phyloP scores from a whole-genome alignment of 2,113 vertebrate species.

The Rhabdomys dilectus region DNA sequence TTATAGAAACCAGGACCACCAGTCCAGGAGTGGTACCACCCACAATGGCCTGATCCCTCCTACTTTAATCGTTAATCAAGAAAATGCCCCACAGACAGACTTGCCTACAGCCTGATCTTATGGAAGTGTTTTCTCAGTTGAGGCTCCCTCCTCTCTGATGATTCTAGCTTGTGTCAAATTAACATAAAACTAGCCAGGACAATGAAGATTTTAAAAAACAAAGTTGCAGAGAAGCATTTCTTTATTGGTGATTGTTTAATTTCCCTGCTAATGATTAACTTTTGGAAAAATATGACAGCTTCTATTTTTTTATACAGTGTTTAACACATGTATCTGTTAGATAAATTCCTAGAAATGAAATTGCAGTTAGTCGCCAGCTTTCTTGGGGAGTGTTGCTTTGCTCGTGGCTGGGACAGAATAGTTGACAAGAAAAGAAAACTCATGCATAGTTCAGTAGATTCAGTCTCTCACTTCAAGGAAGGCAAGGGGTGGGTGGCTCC shows the following conservation, averaged over 20 bases:
- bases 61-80: not conserved
- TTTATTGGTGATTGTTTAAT: not conserved
- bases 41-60: not conserved
- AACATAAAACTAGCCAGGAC: not conserved
- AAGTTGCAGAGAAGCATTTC: not conserved
- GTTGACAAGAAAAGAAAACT: not conserved
- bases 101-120: not conserved
- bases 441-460: not conserved
- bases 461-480: not conserved
- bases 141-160: not conserved
- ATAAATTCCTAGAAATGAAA: not conserved
- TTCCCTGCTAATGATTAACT: conserved; percentile 6
- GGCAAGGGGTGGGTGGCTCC: not conserved
- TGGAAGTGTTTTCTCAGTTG: not conserved
- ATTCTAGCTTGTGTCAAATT: not conserved
- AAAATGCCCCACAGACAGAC: not conserved
- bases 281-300: not conserved
- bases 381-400: not conserved
- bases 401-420: not conserved
- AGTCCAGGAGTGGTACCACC: not conserved
- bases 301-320: not conserved
- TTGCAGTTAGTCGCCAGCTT: not conserved
- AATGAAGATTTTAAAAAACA: not conserved
- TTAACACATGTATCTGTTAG: conserved; percentile 9
- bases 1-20: not conserved